Percentiles rank a stretch among this genome's conserved stretches.
Conservation (phyloP, 2,113 vertebrate genomes). For the Labrus mixtus region DNA sequence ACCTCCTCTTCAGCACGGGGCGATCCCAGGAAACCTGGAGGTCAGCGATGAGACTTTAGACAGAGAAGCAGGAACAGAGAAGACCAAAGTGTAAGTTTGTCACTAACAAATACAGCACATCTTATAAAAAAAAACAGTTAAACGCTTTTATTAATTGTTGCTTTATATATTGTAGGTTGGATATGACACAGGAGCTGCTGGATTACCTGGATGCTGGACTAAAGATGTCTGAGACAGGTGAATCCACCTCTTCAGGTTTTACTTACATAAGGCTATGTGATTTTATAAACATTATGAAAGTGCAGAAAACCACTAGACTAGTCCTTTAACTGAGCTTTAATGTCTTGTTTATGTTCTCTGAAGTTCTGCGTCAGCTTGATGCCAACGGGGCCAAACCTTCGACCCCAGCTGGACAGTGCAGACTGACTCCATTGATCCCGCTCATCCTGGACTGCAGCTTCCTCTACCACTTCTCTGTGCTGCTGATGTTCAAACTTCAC, state of each 20-base stretch:
- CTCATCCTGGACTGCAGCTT: slow-evolving; percentile 96
- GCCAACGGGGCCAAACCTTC: slow-evolving; percentile 91
- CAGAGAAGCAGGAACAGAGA: slow-evolving; percentile 88
- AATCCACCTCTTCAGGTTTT: not conserved
- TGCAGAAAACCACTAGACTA: not conserved
- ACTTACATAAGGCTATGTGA: not conserved
- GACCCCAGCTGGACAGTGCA: slow-evolving; percentile 91
- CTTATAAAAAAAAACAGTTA: not conserved
- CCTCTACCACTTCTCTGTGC: slow-evolving; percentile 95
- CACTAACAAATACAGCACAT: not conserved
- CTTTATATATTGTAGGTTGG: slow-evolving; percentile 82
- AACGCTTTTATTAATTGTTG: not conserved
- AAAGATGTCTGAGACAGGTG: slow-evolving; percentile 91
- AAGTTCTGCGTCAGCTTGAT: slow-evolving; percentile 94
- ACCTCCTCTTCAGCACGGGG: slow-evolving; percentile 71
- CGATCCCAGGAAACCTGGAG: slow-evolving; percentile 90
- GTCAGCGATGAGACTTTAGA: slow-evolving; percentile 92
- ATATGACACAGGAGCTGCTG: slow-evolving; percentile 92
- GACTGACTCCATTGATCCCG: slow-evolving; percentile 94
- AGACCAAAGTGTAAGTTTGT: slow-evolving; percentile 91
- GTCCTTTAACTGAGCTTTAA: not conserved
- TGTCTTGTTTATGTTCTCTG: not conserved
- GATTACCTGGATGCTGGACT: slow-evolving; percentile 93
- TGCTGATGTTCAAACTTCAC: slow-evolving; percentile 95
- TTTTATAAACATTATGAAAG: no score